A percentile compares a stretch with the other conserved stretches of the same genome.
Evolutionary conservation across 1,140 invertebrate genomes (phyloP).

Genomic region (Heliothis subflexa): DNA sequence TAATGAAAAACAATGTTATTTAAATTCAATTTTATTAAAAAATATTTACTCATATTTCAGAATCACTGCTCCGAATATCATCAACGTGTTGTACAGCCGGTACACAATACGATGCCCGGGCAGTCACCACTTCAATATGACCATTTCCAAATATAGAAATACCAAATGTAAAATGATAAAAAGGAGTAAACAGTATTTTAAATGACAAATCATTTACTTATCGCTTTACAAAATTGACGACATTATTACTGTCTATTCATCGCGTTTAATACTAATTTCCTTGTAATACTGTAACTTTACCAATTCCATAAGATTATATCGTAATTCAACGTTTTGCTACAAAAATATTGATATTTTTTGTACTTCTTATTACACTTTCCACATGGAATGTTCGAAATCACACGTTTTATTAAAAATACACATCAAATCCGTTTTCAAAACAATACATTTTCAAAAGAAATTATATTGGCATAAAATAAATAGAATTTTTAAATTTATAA

Average conservation of each 20-base stretch:
- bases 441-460: slow-evolving; percentile 68
- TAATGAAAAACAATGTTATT: slow-evolving; percentile 67
- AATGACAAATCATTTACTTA: slow-evolving; percentile 62
- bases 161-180: slow-evolving; percentile 77
- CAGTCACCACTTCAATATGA: slow-evolving; percentile 68
- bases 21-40: slow-evolving; percentile 82
- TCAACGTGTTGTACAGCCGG: slow-evolving; percentile 50
- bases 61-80: slow-evolving; percentile 70
- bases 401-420: slow-evolving; percentile 75
- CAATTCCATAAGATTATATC: slow-evolving; percentile 71
- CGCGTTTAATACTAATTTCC: slow-evolving; percentile 69
- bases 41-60: slow-evolving; percentile 77
- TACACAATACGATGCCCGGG: slow-evolving; percentile 55
- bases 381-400: slow-evolving; percentile 84
- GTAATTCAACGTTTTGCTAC: slow-evolving; percentile 72
- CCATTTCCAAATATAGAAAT: slow-evolving; percentile 67
- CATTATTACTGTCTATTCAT: slow-evolving; percentile 55
- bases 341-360: slow-evolving; percentile 85
- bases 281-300: slow-evolving; percentile 78
- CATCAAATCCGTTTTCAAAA: slow-evolving; percentile 68
- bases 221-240: slow-evolving; percentile 69
- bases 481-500: slow-evolving; percentile 63
- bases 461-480: slow-evolving; percentile 76
- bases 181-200: slow-evolving; percentile 63
- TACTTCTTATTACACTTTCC: slow-evolving; percentile 83